Evolutionary conservation across 2,888 invertebrate genomes (phyloP).

Genomic region (Andrena marginata): DNA sequence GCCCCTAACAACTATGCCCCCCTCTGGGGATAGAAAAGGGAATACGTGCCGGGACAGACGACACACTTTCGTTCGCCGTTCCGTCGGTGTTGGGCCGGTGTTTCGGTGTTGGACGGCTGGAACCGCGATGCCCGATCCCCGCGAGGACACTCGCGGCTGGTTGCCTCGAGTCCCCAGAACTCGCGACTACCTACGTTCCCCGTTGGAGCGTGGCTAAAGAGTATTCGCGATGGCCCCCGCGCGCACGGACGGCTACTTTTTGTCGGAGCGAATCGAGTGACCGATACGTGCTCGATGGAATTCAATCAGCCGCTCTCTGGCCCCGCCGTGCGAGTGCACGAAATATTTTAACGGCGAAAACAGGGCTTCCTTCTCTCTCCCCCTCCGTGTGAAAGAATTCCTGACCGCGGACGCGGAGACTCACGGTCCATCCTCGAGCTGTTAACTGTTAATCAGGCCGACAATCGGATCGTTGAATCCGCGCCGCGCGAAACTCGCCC

Average conservation of each 20-base stretch:
- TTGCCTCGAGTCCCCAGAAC: no score
- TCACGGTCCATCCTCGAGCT: constrained; percentile 1
- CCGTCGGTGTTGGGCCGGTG: constrained; percentile 29
- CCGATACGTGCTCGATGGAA: constrained; percentile 14
- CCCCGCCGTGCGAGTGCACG: background rate
- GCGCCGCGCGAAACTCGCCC: constrained; percentile 14
- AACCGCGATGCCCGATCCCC: constrained; percentile 31
- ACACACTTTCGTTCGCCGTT: constrained; percentile 69
- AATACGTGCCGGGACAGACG: constrained; percentile 61
- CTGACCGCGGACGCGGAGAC: background rate
- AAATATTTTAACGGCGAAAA: background rate
- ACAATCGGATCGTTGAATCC: constrained; percentile 31
- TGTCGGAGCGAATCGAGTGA: background rate
- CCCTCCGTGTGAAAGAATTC: background rate
- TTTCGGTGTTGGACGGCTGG: constrained; percentile 35
- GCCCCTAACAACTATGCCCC: constrained; percentile 63
- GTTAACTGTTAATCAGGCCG: constrained; percentile 9
- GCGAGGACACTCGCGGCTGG: no score
- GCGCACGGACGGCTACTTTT: constrained; percentile 13
- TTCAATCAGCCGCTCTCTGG: constrained; percentile 20
- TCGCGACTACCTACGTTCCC: no score
- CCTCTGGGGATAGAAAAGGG: constrained; percentile 66
- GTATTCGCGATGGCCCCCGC: background rate
- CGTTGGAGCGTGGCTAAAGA: constrained; percentile 21
- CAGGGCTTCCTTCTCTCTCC: background rate